Evolutionary conservation across 2,113 vertebrate species (phyloP), one percentile per base, ranked within the genome.

Genomic region (Pontoporia blainvillei): DNA sequence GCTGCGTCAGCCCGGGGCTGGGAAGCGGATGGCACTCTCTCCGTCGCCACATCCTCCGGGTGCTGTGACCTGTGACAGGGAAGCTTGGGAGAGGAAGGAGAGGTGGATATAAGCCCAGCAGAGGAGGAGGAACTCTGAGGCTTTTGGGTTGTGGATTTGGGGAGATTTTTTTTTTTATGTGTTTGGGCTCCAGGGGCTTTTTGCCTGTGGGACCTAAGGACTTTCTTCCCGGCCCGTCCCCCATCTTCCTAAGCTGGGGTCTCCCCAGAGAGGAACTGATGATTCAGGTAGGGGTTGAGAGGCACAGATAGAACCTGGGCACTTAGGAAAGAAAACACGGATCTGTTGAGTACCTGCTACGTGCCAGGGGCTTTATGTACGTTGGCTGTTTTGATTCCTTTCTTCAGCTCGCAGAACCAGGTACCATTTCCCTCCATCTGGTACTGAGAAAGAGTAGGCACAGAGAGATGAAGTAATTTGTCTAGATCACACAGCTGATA

Each of bases 21-120:
- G 27, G 66, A 29, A 46, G 49, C 10, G 2, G 57, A 11, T 17
- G 9, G 34, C 21, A 1, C 11, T n/a, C 11, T 71, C 49, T 4
- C 41, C 2, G 0, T 62, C 62, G 36, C 18, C 36, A 73, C 0
- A 8, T 41, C 49, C 29, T 8, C 8, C 3, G 23, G 14, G 5
- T 11, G 0, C 29, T 2, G 8, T 27, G n/a, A 27, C 29, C 46
- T 44, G 8, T 44, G n/a, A 36, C 41, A 27, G 41, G 54, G 29
- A 72, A 41, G 75, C 14, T 62, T 39, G 31, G 54, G 14, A 5
- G 67, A 73, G 13, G 29, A 29, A 72, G 54, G 34, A 34, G 54
- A 41, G 20, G 27, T 46, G 39, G 46, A 54, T 39, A 61, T 4
- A 61, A 18, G 13, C 12, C 39, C 49, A 49, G 5, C 5, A 25